A percentile compares a stretch with the other conserved stretches of the same genome.
These are phyloP conservation scores for Lacerta agilis DNA, from an alignment of 2,797 vertebrate genomes.

Conservation along the genomic window DNA sequence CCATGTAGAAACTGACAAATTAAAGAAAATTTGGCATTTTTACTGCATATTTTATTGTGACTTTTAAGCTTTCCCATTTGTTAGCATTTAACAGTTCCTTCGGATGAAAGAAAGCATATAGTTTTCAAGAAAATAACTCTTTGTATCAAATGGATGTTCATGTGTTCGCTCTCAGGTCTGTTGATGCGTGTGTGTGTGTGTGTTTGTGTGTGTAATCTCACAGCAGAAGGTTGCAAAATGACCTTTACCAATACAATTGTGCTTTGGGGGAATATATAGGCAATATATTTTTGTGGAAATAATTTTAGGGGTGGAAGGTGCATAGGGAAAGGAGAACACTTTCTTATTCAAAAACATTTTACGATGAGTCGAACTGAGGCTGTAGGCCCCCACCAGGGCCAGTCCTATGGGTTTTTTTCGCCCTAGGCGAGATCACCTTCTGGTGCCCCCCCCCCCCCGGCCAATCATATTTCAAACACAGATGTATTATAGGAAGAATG, in stretches of 20 bases:
- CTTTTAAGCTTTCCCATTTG: conserved; percentile 56
- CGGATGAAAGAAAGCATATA: conserved; percentile 43
- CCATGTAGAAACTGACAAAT: conserved; percentile 60
- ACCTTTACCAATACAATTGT: conserved; percentile 13
- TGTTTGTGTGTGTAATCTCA: conserved; percentile 26
- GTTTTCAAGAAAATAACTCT: conserved; percentile 53
- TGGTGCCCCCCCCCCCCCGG: too few relatives aligned
- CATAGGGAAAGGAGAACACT: neutral
- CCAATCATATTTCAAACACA: too few relatives aligned
- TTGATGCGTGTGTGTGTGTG: conserved; percentile 32
- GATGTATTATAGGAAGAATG: too few relatives aligned
- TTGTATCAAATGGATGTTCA: conserved; percentile 32
- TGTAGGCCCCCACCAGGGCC: too few relatives aligned
- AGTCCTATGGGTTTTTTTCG: too few relatives aligned
- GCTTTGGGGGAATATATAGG: neutral
- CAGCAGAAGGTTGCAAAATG: conserved; percentile 27
- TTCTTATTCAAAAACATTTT: neutral
- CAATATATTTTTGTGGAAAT: conserved; percentile 2
- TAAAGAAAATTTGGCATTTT: conserved; percentile 48
- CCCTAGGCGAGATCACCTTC: too few relatives aligned
- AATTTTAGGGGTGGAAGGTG: neutral
- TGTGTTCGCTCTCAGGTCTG: neutral
- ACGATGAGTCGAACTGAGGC: neutral
- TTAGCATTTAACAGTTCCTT: conserved; percentile 50
- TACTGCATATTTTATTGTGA: conserved; percentile 48